Conservation (phyloP, 2,888 invertebrate species). For the Dyspetes luteomarginatus region DNA sequence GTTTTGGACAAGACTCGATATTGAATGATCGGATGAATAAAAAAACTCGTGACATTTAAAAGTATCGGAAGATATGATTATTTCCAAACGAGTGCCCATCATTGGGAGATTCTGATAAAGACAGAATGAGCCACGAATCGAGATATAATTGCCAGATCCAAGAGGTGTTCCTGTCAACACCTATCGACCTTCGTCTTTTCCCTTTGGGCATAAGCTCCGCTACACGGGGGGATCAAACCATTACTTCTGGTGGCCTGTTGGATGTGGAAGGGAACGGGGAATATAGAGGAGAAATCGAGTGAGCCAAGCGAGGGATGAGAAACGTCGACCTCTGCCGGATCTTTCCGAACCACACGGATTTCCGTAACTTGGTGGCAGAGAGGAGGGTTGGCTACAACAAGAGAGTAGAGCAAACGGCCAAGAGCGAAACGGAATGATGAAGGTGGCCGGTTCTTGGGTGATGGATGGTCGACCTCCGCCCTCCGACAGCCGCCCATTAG, state of each 20-base stretch:
- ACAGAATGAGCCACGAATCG: not conserved
- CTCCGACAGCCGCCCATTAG: conserved; percentile 73
- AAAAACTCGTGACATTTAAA: too few species aligned
- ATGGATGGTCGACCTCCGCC: conserved; percentile 75
- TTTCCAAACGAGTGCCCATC: too few species aligned
- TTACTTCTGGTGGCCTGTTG: conserved; percentile 47
- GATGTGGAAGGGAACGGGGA: not conserved
- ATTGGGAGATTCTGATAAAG: not conserved
- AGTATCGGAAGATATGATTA: too few species aligned
- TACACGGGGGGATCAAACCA: conserved; percentile 59
- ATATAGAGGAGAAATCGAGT: not conserved
- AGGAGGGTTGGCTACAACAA: conserved; percentile 31
- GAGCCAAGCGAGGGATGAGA: not conserved
- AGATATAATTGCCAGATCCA: conserved; percentile 59
- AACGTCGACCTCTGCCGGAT: conserved; percentile 57
- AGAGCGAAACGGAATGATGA: conserved; percentile 69
- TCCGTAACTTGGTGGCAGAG: conserved; percentile 64
- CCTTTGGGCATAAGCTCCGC: conserved; percentile 32
- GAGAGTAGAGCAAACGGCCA: conserved; percentile 47
- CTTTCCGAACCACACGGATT: conserved; percentile 64
- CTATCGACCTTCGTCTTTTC: conserved; percentile 60
- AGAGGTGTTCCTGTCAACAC: conserved; percentile 61
- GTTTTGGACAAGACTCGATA: too few species aligned
- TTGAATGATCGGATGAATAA: too few species aligned
- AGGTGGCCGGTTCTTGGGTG: conserved; percentile 70